These are phyloP conservation scores for Vanessa tameamea DNA, from an alignment of 1,140 invertebrate species.

Conservation along the genomic window DNA sequence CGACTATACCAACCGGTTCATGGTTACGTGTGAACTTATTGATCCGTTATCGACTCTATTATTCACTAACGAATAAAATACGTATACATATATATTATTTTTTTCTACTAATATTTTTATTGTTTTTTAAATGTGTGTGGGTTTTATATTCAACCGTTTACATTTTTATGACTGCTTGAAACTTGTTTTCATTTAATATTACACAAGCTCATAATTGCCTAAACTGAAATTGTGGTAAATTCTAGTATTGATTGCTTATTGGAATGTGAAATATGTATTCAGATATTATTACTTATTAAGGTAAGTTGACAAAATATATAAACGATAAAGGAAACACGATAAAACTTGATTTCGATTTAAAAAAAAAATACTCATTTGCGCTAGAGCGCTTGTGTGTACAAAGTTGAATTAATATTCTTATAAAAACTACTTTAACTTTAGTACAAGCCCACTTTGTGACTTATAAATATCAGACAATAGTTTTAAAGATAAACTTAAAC, in stretches of 20 bases:
- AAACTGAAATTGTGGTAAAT: not conserved
- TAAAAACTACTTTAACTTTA: too few species aligned
- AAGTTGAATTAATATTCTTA: too few species aligned
- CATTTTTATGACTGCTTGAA: not conserved
- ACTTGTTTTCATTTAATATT: not conserved
- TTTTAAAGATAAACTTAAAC: too few species aligned
- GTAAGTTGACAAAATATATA: too few species aligned
- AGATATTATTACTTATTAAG: too few species aligned
- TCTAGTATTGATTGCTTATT: not conserved
- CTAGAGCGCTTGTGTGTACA: too few species aligned
- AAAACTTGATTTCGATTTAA: too few species aligned
- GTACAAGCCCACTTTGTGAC: too few species aligned
- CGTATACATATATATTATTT: not conserved
- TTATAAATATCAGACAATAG: too few species aligned
- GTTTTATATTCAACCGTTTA: not conserved
- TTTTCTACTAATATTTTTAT: not conserved
- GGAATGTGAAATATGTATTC: not conserved
- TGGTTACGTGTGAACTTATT: not conserved
- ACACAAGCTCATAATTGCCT: not conserved
- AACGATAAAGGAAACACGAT: too few species aligned
- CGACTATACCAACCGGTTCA: constrained; percentile 1
- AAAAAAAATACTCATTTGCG: too few species aligned
- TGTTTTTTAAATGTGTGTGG: constrained; percentile 10
- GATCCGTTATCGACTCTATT: constrained; percentile 1
- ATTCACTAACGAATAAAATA: not conserved